Conservation (phyloP, 2,113 vertebrate species). For the Xenotilapia caudafasciata region DNA sequence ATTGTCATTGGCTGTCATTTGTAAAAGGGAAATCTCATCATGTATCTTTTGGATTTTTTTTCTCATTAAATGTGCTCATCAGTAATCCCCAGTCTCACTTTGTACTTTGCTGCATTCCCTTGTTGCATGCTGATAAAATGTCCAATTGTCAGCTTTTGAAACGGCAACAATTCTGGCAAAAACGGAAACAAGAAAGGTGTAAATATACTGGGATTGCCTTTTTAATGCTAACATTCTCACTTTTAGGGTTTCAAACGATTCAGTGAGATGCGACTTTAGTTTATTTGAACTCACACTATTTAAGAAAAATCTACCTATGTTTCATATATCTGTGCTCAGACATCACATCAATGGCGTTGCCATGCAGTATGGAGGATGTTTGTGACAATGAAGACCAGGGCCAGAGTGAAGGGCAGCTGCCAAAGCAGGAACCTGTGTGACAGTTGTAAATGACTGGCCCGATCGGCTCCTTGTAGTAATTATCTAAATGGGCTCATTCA, state of each 20-base stretch:
- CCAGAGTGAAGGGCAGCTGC: constrained; percentile 70
- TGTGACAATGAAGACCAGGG: not conserved
- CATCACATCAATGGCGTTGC: not conserved
- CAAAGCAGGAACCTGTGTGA: constrained; percentile 52
- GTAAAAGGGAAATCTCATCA: constrained; percentile 24
- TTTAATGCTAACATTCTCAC: not conserved
- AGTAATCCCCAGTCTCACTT: not conserved
- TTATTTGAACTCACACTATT: not conserved
- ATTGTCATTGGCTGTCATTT: constrained; percentile 1
- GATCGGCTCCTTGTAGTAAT: constrained; percentile 94
- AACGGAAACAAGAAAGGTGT: not conserved
- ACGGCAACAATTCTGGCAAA: not conserved
- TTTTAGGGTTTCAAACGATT: not conserved
- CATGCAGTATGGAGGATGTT: not conserved
- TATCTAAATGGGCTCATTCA: constrained; percentile 98
- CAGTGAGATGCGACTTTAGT: not conserved
- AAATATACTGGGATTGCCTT: not conserved
- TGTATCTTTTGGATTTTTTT: not conserved
- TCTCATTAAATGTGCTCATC: constrained; percentile 21
- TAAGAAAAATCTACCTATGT: not conserved
- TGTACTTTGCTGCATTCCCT: not conserved
- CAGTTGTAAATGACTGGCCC: constrained; percentile 83
- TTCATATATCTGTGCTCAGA: not conserved
- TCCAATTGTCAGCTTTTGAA: not conserved
- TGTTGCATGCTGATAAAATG: not conserved